Percentiles rank a stretch among this genome's conserved stretches.
These are phyloP conservation scores for Diachasmimorpha longicaudata DNA, from an alignment of 1,140 invertebrate genomes.

Conservation along the genomic window DNA sequence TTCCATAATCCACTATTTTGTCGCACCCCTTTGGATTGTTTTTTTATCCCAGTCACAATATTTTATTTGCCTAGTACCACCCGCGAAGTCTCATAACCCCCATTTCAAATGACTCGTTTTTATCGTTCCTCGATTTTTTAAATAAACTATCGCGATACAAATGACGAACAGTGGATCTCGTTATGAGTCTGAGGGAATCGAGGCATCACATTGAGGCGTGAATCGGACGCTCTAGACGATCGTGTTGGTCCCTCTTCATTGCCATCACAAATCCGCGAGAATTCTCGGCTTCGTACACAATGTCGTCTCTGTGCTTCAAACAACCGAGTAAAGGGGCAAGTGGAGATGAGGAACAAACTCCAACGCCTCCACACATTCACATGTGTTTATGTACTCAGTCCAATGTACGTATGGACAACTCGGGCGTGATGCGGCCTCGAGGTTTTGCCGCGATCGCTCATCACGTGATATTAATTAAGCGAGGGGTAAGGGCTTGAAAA, in stretches of 20 bases:
- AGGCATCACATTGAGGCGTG: constrained; percentile 10
- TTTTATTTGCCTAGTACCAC: neutral
- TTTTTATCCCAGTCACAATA: too few relatives aligned
- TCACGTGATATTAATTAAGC: constrained; percentile 7
- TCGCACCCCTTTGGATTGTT: too few relatives aligned
- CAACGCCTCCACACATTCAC: constrained; percentile 1
- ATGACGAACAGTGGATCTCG: neutral
- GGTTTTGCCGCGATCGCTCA: constrained; percentile 6
- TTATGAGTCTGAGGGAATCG: neutral
- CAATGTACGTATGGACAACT: neutral
- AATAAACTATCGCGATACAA: neutral
- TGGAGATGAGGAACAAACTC: neutral
- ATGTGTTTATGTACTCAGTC: neutral
- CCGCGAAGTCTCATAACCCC: neutral
- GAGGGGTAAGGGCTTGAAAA: neutral
- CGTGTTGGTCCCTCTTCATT: neutral
- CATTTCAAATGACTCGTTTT: neutral
- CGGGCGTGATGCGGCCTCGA: neutral
- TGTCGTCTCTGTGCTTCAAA: neutral
- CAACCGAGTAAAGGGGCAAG: neutral
- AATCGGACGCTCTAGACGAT: constrained; percentile 1
- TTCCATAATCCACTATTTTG: too few relatives aligned
- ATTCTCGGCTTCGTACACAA: neutral
- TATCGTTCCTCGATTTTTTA: neutral
- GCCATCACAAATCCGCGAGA: neutral